Base-by-base conservation (phyloP, 2,888 invertebrate species). In the Helleia helle region DNA sequence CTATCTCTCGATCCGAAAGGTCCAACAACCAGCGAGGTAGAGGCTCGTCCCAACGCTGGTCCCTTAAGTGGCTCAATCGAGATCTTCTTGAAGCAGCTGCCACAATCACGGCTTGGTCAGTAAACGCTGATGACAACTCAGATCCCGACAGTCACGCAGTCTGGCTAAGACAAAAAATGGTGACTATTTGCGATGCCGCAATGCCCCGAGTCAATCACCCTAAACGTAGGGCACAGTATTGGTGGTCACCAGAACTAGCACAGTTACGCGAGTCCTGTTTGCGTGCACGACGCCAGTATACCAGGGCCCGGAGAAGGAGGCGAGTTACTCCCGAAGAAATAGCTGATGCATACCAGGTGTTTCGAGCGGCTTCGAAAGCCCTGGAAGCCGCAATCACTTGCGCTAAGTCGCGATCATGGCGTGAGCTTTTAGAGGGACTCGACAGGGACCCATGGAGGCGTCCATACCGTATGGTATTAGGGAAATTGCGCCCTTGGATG, bases 161-260 rank as follows among this genome's bases (percentile, higher is more conserved):
- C 9, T 37, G 40, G 37, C 41, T 47, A 5, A 15, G 27, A 28
- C 25, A 18, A 0, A 25, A 13, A 1, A 44, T 48, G 46, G 38
- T 39, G 5, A 18, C 11, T 1, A 46, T 50, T 3, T 50, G 50
- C 22, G 42, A 50, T 12, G 24, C 26, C 0, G 37, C 46, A 2
- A 46, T 50, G 46, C 44, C 46, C 2, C 17, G 43, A 8, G 25
- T 22, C 3, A 11, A 4, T 4, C 24, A 2, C 2, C 8, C 24
- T 6, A n/a, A 37, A 12, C 17, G 25, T 7, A 14, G 28, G 13
- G 14, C 41, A 5, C 40, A 36, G 18, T 44, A 46, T 31, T 48
- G 48, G 48, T 48, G 48, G 45, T 29, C 42, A 9, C 9, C 18
- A 6, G 40, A 38, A 9, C 45, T 48, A 4, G 37, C 41, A 4